Conservation (phyloP, 2,797 vertebrate species). For the Ptychadena robeensis region DNA sequence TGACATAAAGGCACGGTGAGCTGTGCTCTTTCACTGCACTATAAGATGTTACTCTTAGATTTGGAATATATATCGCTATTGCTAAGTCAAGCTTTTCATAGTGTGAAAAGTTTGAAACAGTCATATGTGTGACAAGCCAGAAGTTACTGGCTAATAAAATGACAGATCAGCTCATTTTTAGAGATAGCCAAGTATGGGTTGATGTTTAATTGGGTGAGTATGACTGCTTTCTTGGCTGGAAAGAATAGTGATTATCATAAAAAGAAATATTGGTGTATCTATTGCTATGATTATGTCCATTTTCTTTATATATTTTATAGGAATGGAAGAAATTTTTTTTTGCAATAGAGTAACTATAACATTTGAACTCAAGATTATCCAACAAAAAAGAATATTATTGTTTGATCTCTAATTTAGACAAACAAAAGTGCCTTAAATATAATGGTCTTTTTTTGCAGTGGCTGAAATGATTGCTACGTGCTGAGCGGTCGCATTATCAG, state of each 20-base stretch:
- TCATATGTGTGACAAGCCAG: slow-evolving; percentile 46
- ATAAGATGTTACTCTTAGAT: not conserved
- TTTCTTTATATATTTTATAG: slow-evolving; percentile 10
- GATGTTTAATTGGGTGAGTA: slow-evolving; percentile 57
- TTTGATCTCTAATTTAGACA: slow-evolving; percentile 15
- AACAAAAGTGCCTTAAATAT: slow-evolving; percentile 3
- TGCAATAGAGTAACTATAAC: not conserved
- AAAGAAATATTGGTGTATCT: slow-evolving; percentile 37
- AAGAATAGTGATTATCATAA: slow-evolving; percentile 51
- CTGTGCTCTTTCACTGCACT: not conserved
- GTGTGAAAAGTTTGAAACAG: slow-evolving; percentile 18
- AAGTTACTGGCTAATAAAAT: slow-evolving; percentile 31
- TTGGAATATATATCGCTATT: slow-evolving; percentile 11
- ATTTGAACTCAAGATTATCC: not conserved
- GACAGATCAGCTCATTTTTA: slow-evolving; percentile 50
- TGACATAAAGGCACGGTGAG: not conserved
- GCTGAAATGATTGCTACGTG: slow-evolving; percentile 27
- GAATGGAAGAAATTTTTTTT: not conserved
- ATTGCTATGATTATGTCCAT: not conserved
- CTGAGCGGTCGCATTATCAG: not conserved
- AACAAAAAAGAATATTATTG: not conserved
- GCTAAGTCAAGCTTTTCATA: not conserved
- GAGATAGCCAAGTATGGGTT: slow-evolving; percentile 49
- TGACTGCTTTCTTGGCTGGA: slow-evolving; percentile 45
- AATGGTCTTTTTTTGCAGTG: slow-evolving; percentile 15